Evolutionary conservation across 2,888 invertebrate genomes (phyloP), one percentile per base, ranked within the genome.

Genomic region (Nephrotoma guestfalica): DNA sequence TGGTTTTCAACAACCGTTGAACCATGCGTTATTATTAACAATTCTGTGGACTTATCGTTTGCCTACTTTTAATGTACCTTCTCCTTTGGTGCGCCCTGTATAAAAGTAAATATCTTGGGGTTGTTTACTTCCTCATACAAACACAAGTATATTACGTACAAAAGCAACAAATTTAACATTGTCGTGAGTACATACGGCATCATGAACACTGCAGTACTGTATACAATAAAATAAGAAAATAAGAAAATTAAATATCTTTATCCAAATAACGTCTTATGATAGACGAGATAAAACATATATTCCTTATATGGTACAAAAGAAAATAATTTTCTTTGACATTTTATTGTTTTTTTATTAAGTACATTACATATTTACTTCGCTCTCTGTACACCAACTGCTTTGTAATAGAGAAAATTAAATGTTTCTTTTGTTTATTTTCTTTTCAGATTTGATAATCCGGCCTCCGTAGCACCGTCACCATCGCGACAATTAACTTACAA

Each of bases 361-460:
- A 3, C 3, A 30, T 30, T 30, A 30, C 30, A 30, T 30, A 71
- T 51, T 43, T 43, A 15, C 15, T 15, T 51, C 15, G 15, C 5
- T 51, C 71, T 18, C n/a, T 51, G 18, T 30, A 43, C 1, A 43
- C 11, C 43, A 2, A 2, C 43, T 43, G 5, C 11, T 43, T 43
- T 43, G 43, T 43, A 43, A 9, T 4, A 43, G 6, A 11, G 1
- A 1, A 43, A 15, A 15, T 51, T 30, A 30, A 30, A 30, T 30
- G 2, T 30, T 30, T 30, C 30, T 30, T 30, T 30, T 30, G 30
- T 30, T 83, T 41, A 30, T 2, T 30, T 30, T 30, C 1, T n/a
- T 83, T 84, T 41, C 89, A 96, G 96, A 91, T 99, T 98, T 91
- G 99, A 99, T 93, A 99, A 99, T 93, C 99, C 99, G 13, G 98